Base-by-base conservation (phyloP, 2,113 vertebrate genomes). In the Heliornis fulica region DNA sequence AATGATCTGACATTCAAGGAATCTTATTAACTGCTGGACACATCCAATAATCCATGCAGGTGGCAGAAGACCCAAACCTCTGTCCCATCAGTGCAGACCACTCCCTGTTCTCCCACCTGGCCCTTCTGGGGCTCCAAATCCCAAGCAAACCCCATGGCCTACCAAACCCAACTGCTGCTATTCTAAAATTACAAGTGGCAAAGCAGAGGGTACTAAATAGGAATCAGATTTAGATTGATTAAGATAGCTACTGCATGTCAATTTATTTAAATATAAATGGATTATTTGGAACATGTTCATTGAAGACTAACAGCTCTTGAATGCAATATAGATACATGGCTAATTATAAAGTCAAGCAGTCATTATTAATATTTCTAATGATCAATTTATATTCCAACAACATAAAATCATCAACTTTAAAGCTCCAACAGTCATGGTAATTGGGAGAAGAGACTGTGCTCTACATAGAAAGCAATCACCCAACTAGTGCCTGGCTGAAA, bases 281-380 rank as follows among this genome's bases (percentile, higher is more conserved):
- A 92, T 95, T 95, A 87, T 96, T 91, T 97, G 85, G 81, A 97
- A 96, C 43, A 4, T 87, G 48, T 72, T 93, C 78, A 72, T 43
- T 72, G 57, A 95, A 95, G 93, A 94, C 90, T 93, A 96, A 91
- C 60, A 63, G 92, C 80, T 94, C 91, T 69, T 70, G 81, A 89
- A 87, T 40, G 59, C n/a, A 75, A 83, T 88, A 85, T 61, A 94
- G 95, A 93, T 65, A 84, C 9, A 61, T 32, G 65, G 60, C 89
- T 96, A 96, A 93, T 96, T 93, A 94, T 87, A 95, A 96, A 95
- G 96, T 90, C 90, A 87, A 72, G 86, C 63, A 94, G 89, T 77
- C 91, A 83, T 94, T 94, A 77, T 96, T 92, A 95, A 87, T 92
- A 89, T 77, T 95, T 96, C 91, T 77, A 80, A 87, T 90, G 82